These are phyloP conservation scores for Phenganax subtilis DNA, from an alignment of 92 coral and sea anemone species.

Conservation along the genomic window DNA sequence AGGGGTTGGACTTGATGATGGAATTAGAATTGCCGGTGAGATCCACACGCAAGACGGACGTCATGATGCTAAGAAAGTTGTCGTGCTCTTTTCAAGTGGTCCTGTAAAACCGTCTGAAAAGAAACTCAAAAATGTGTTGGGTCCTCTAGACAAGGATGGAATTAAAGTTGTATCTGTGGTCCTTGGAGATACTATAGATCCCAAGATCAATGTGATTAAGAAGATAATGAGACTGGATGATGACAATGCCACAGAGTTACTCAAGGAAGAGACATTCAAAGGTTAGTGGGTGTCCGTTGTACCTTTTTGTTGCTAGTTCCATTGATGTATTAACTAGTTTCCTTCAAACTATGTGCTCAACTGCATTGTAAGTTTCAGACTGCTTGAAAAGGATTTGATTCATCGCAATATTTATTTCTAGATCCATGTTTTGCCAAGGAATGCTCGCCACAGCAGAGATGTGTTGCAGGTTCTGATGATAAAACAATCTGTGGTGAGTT, in stretches of 20 bases:
- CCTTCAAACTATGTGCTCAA: too few relatives aligned
- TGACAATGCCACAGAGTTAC: not conserved
- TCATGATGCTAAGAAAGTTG: slow-evolving; percentile 22
- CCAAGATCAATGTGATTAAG: slow-evolving; percentile 11
- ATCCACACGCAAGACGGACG: slow-evolving; percentile 32
- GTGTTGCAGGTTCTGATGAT: slow-evolving; percentile 1
- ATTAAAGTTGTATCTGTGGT: slow-evolving; percentile 73
- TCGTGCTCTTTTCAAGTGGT: slow-evolving; percentile 35
- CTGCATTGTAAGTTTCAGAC: too few relatives aligned
- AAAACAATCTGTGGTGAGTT: slow-evolving; percentile 23
- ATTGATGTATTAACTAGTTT: not conserved
- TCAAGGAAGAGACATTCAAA: slow-evolving; percentile 30
- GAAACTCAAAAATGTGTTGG: slow-evolving; percentile 14
- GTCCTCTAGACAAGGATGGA: slow-evolving; percentile 42
- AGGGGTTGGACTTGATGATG: slow-evolving; percentile 23
- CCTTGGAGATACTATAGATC: slow-evolving; percentile 46
- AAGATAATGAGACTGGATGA: not conserved
- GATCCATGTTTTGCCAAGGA: slow-evolving; percentile 39
- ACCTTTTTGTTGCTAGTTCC: not conserved
- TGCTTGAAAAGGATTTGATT: too few relatives aligned
- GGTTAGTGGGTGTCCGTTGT: not conserved
- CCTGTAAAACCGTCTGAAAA: slow-evolving; percentile 24
- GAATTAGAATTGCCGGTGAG: slow-evolving; percentile 28
- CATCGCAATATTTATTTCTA: not conserved
- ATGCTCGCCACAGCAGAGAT: slow-evolving; percentile 14